A percentile compares a stretch with the other conserved stretches of the same genome.
Conservation (phyloP, 2,888 invertebrate species). For the Alviniconcha strummeri region DNA sequence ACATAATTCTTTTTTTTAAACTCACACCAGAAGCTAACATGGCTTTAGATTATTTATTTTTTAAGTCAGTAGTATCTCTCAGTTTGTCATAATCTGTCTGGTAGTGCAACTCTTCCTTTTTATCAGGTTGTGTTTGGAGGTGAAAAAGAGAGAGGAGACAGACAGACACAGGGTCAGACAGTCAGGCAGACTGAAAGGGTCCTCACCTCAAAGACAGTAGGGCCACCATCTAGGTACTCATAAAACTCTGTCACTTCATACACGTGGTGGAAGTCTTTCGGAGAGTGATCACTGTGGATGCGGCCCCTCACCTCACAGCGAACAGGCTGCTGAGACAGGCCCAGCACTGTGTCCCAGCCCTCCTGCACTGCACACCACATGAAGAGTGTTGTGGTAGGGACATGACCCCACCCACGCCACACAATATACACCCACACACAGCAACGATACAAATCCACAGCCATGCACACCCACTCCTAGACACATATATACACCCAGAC, state of each 20-base stretch:
- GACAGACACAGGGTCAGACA: neutral
- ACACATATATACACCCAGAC: neutral
- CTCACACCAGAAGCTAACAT: no score
- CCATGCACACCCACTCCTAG: neutral
- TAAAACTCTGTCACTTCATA: conserved; percentile 54
- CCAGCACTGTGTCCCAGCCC: conserved; percentile 44
- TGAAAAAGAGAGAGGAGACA: neutral
- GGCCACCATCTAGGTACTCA: conserved; percentile 15
- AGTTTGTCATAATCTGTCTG: no score
- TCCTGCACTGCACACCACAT: conserved; percentile 19
- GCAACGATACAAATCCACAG: neutral
- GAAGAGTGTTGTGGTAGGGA: no score
- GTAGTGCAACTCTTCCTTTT: no score
- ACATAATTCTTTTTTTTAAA: no score
- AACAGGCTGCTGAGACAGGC: conserved; percentile 44
- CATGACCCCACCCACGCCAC: no score
- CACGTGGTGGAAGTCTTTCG: conserved; percentile 47
- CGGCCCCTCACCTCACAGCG: conserved; percentile 49
- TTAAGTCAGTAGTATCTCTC: no score
- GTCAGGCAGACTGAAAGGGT: neutral
- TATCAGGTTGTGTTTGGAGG: no score
- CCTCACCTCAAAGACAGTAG: conserved; percentile 45
- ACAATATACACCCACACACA: neutral
- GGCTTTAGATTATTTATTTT: no score
- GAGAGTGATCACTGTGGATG: conserved; percentile 21